Percentiles rank a stretch among this genome's conserved stretches.
Conservation (phyloP, 92 coral and sea anemone species). For the Porites divaricata region DNA sequence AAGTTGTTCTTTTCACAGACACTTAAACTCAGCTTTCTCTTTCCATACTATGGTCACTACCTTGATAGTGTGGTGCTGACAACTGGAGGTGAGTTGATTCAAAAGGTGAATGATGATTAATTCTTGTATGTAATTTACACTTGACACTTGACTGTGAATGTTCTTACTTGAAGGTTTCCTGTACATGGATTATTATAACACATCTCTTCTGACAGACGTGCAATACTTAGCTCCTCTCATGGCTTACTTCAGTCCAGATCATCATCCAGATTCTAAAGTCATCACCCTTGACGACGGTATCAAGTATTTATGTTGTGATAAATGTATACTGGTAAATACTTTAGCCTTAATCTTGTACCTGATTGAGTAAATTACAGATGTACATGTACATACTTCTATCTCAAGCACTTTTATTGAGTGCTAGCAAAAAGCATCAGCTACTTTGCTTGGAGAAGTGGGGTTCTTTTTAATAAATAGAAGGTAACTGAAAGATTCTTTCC, state of each 20-base stretch:
- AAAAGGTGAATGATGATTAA: no score
- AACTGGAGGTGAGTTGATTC: conserved; percentile 73
- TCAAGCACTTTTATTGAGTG: no score
- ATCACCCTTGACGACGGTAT: conserved; percentile 35
- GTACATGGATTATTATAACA: conserved; percentile 35
- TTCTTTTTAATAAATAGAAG: no score
- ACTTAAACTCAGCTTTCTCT: conserved; percentile 39
- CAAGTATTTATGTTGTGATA: not conserved
- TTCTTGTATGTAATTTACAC: no score
- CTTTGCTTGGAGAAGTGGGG: no score
- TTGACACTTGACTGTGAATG: not conserved
- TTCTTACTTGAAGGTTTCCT: conserved; percentile 20
- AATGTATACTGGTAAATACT: not conserved
- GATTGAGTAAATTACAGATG: no score
- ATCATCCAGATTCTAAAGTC: conserved; percentile 17
- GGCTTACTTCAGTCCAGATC: conserved; percentile 83
- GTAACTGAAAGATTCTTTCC: no score
- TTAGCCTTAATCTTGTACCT: no score
- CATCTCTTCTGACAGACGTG: conserved; percentile 56
- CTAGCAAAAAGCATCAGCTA: no score
- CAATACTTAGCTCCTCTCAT: conserved; percentile 93
- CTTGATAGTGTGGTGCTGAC: conserved; percentile 65
- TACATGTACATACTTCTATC: no score
- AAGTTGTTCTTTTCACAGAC: conserved; percentile 10
- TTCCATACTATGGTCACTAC: conserved; percentile 86